Evolutionary conservation across 2,797 vertebrate species (phyloP).

Genomic region (Tinamus major): DNA sequence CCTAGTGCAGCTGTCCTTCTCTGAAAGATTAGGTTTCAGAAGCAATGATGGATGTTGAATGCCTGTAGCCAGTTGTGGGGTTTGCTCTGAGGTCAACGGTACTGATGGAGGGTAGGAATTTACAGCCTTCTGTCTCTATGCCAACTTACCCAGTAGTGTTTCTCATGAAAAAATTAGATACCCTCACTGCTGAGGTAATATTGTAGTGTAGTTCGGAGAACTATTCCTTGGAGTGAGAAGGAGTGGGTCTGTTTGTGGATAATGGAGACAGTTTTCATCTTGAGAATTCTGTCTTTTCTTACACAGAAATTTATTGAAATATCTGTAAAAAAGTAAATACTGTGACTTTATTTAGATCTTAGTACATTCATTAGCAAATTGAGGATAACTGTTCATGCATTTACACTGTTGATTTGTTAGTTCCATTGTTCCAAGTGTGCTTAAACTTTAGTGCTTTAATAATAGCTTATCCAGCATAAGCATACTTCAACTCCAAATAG

Average conservation of each 20-base stretch:
- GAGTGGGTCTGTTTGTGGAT: not conserved
- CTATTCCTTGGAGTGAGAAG: not conserved
- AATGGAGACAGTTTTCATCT: not conserved
- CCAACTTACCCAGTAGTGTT: slow-evolving; percentile 56
- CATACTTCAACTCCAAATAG: not conserved
- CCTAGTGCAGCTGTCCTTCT: slow-evolving; percentile 88
- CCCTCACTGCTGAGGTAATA: slow-evolving; percentile 25
- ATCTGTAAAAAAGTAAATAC: not conserved
- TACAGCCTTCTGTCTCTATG: slow-evolving; percentile 81
- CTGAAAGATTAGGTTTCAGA: slow-evolving; percentile 89
- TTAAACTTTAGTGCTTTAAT: not conserved
- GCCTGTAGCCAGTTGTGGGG: slow-evolving; percentile 91
- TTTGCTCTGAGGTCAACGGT: slow-evolving; percentile 87
- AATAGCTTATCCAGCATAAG: not conserved
- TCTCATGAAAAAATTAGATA: slow-evolving; percentile 38
- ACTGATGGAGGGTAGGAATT: slow-evolving; percentile 86
- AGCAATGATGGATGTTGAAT: slow-evolving; percentile 89
- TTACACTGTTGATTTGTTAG: not conserved
- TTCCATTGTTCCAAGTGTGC: not conserved
- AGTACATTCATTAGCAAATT: not conserved
- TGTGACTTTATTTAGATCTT: slow-evolving; percentile 1
- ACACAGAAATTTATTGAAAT: not conserved
- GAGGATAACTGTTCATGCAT: not conserved
- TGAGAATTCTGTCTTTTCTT: not conserved
- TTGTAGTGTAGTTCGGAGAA: slow-evolving; percentile 32